Evolutionary conservation across 2,113 vertebrate genomes (phyloP), one percentile per base, ranked within the genome.

Genomic region (Alethe castanea): DNA sequence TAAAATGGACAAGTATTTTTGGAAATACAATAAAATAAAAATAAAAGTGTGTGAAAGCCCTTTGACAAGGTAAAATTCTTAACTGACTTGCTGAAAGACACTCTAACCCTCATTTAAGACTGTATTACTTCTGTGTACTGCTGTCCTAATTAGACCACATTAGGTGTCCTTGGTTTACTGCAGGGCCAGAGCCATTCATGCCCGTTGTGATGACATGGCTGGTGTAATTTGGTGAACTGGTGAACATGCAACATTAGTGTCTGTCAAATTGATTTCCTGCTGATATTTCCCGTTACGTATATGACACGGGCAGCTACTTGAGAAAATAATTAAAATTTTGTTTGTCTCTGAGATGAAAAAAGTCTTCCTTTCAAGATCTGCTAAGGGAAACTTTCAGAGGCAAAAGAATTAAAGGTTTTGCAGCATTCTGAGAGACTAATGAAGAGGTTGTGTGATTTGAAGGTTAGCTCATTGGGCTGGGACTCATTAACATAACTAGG

Each of bases 241-340:
- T 47, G 85, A 91, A 94, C 60, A 80, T 65, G 87, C 78, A 85
- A 85, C 87, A 70, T 88, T 93, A 82, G 45, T 77, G 91, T 90
- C 86, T 88, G 82, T 88, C 94, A 96, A 86, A 90, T 66, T 19
- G 7, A 94, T 93, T 96, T 88, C 56, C 76, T 88, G 91, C 60
- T 62, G 60, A 59, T 95, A 83, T 82, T 94, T 69, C 52, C 61
- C 0, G 9, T 95, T 77, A 85, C 0, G 6, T 80, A 14, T 48
- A 48, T 2, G 35, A 70, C 50, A 57, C 12, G 64, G 64, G 57
- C 18, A 80, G 52, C 62, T 80, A 70, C 74, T 83, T 80, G 82
- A 86, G 90, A 92, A 91, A 93, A 93, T 88, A 92, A 94, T 90
- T 76, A 59, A 95, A 96, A 88, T 93, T 90, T 95, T 86, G 50